These are phyloP conservation scores for Atta colombica DNA, from an alignment of 1,140 invertebrate species.

Conservation along the genomic window DNA sequence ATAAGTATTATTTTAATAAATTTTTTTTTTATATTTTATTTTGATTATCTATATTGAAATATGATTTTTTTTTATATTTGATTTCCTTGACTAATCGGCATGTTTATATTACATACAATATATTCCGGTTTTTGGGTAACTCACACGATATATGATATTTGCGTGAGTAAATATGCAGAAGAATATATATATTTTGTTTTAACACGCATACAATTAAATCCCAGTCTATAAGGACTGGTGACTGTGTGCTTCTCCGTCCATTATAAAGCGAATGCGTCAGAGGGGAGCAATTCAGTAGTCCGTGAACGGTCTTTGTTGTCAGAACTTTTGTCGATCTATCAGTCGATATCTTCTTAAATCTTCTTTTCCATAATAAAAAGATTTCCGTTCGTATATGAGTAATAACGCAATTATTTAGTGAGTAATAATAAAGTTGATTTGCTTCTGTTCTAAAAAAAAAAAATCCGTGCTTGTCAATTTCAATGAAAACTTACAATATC, in stretches of 20 bases:
- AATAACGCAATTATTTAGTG: constrained; percentile 20
- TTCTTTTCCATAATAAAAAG: not conserved
- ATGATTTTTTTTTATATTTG: not conserved
- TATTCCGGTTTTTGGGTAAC: not conserved
- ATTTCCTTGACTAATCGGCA: not conserved
- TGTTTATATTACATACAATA: not conserved
- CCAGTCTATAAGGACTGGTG: not conserved
- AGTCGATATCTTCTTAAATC: not conserved
- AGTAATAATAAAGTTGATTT: constrained; percentile 23
- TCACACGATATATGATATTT: not conserved
- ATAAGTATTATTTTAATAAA: no score
- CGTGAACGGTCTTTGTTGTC: constrained; percentile 4
- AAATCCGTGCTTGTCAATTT: not conserved
- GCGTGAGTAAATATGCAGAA: constrained; percentile 17
- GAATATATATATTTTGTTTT: not conserved
- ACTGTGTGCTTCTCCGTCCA: not conserved
- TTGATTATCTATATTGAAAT: not conserved
- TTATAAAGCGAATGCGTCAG: constrained; percentile 42
- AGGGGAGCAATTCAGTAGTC: constrained; percentile 28
- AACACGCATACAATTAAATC: constrained; percentile 28
- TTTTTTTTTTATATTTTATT: not conserved
- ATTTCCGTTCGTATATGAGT: not conserved
- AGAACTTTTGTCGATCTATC: not conserved
- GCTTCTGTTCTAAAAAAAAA: not conserved
- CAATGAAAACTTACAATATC: not conserved